These are phyloP conservation scores for Machimus rusticus DNA, from an alignment of 2,888 invertebrate species.

Conservation along the genomic window DNA sequence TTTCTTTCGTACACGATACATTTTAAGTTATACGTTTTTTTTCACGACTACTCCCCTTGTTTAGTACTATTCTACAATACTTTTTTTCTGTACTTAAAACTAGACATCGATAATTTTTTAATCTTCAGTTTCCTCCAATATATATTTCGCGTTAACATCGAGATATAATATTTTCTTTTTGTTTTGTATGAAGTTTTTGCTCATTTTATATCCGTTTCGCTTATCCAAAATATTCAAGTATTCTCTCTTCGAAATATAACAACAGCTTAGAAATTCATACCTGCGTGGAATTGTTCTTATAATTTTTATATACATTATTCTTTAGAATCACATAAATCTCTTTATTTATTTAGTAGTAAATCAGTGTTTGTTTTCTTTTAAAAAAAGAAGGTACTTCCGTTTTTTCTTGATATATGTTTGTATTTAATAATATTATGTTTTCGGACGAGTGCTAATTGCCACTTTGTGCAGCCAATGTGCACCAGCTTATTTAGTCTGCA, in stretches of 20 bases:
- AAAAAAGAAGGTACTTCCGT: background rate
- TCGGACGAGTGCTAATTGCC: background rate
- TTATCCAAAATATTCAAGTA: background rate
- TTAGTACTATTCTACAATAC: background rate
- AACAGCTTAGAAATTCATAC: background rate
- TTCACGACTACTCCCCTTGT: background rate
- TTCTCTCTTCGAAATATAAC: background rate
- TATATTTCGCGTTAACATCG: constrained; percentile 22
- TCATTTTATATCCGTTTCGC: background rate
- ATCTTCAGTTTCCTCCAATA: background rate
- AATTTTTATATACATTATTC: background rate
- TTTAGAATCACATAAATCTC: background rate
- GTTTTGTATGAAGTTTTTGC: background rate
- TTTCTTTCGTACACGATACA: constrained; percentile 17
- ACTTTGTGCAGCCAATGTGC: background rate
- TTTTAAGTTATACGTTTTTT: background rate
- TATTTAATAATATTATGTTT: background rate
- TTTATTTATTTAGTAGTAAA: background rate
- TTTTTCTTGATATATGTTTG: background rate
- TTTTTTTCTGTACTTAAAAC: background rate
- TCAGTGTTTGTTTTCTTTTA: background rate
- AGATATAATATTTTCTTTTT: background rate
- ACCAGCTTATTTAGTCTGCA: background rate
- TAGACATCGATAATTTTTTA: constrained; percentile 22
- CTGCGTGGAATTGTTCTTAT: background rate